Evolutionary conservation across 1,140 invertebrate species (phyloP).

Genomic region (Pollicipes pollicipes): DNA sequence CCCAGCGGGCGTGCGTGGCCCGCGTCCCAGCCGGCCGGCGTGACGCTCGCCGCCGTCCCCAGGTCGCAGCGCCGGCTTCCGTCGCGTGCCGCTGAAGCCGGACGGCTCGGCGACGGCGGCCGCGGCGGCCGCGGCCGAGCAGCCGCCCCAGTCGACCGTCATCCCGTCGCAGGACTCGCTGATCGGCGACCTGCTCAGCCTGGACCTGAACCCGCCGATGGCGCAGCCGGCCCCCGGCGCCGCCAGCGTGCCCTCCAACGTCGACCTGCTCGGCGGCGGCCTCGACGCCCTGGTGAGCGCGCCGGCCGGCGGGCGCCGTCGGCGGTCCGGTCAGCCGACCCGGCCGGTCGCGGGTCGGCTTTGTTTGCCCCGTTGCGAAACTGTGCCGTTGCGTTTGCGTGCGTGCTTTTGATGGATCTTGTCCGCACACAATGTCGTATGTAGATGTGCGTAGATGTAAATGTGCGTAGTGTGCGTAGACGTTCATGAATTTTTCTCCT

Average conservation of each 20-base stretch:
- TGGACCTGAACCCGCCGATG: conserved; percentile 59
- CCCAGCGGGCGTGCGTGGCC: too few species aligned
- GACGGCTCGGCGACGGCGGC: conserved; percentile 15
- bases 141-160: conserved; percentile 35
- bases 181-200: conserved; percentile 88
- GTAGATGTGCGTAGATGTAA: too few species aligned
- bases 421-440: too few species aligned
- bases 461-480: too few species aligned
- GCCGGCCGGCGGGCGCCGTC: not conserved
- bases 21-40: too few species aligned
- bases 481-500: too few species aligned
- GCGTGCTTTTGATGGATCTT: too few species aligned
- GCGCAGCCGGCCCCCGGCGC: conserved; percentile 19
- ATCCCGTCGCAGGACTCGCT: conserved; percentile 80
- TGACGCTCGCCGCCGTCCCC: too few species aligned
- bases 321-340: too few species aligned
- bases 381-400: too few species aligned
- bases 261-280: conserved; percentile 33
- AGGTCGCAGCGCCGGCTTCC: conserved; percentile 6
- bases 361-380: too few species aligned
- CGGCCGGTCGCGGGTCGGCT: too few species aligned
- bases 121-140: conserved; percentile 15
- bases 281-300: conserved; percentile 31
- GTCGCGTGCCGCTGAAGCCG: conserved; percentile 20
- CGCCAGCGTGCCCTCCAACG: conserved; percentile 9